Evolutionary conservation across 2,888 invertebrate species (phyloP).

Genomic region (Resseliella maxima): DNA sequence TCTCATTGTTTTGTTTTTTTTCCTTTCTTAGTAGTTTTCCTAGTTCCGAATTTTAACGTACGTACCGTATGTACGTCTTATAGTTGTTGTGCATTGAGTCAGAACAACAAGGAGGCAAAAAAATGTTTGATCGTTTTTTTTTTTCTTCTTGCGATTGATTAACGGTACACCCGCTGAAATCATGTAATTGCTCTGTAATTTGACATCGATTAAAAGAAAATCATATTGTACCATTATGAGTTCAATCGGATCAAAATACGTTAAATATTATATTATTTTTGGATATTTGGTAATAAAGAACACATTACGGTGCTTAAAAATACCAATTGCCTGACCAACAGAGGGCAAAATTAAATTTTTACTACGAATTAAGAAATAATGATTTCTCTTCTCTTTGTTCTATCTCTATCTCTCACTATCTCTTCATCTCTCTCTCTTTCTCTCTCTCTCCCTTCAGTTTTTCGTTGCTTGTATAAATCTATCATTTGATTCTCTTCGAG

Average conservation of each 20-base stretch:
- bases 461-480: too few relatives aligned
- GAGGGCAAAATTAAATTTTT: background rate
- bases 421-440: too few relatives aligned
- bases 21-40: too few relatives aligned
- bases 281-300: background rate
- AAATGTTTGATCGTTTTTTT: background rate
- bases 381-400: too few relatives aligned
- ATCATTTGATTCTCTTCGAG: too few relatives aligned
- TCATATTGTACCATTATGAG: background rate
- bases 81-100: background rate
- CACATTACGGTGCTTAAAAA: background rate
- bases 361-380: background rate
- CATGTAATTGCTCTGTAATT: background rate
- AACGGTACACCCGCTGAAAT: background rate
- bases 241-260: background rate
- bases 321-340: background rate
- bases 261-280: background rate
- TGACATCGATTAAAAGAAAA: slow-evolving; percentile 21
- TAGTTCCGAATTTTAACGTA: too few relatives aligned
- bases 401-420: too few relatives aligned
- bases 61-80: too few relatives aligned
- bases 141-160: background rate
- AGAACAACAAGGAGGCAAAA: background rate
- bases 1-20: too few relatives aligned
- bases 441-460: too few relatives aligned